phyloP scores from a whole-genome alignment of 2,113 vertebrate genomes.

The Pantherophis guttatus region DNA sequence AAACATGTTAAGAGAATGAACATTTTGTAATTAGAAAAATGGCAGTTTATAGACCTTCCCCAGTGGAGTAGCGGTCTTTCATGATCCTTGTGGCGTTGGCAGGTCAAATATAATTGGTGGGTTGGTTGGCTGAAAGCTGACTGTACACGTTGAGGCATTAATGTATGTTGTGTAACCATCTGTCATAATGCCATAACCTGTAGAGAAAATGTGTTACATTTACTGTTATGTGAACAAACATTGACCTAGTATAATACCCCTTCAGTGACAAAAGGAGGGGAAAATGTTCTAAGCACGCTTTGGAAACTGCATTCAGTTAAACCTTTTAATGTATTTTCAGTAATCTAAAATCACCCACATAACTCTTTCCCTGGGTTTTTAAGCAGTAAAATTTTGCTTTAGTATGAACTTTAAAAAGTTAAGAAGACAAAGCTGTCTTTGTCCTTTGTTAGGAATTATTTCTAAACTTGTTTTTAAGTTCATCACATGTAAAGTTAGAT shows the following conservation, averaged over 20 bases:
- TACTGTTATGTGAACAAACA: slow-evolving; percentile 40
- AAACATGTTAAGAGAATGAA: slow-evolving; percentile 75
- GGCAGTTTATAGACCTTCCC: slow-evolving; percentile 71
- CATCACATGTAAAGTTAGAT: neutral
- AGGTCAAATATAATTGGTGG: slow-evolving; percentile 98
- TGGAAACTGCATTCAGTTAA: slow-evolving; percentile 7
- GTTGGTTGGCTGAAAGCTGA: slow-evolving; percentile 98
- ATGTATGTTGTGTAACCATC: slow-evolving; percentile 96
- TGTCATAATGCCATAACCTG: slow-evolving; percentile 98
- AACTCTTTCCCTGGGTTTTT: neutral
- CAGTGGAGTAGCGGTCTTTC: slow-evolving; percentile 69
- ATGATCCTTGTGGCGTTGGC: slow-evolving; percentile 91
- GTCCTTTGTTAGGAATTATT: neutral
- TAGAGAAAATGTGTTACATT: slow-evolving; percentile 49
- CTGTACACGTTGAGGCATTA: slow-evolving; percentile 94
- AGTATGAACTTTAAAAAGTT: neutral
- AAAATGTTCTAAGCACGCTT: slow-evolving; percentile 4
- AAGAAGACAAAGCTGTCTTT: neutral
- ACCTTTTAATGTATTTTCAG: neutral
- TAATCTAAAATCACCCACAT: slow-evolving; percentile 29
- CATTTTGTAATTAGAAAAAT: slow-evolving; percentile 79
- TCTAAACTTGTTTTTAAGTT: neutral
- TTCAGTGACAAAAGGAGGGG: slow-evolving; percentile 3
- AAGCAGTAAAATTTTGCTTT: neutral
- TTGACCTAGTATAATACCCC: neutral